Base-by-base conservation (phyloP, 2,797 vertebrate genomes). In the Sebastiscus albofasciatus region DNA sequence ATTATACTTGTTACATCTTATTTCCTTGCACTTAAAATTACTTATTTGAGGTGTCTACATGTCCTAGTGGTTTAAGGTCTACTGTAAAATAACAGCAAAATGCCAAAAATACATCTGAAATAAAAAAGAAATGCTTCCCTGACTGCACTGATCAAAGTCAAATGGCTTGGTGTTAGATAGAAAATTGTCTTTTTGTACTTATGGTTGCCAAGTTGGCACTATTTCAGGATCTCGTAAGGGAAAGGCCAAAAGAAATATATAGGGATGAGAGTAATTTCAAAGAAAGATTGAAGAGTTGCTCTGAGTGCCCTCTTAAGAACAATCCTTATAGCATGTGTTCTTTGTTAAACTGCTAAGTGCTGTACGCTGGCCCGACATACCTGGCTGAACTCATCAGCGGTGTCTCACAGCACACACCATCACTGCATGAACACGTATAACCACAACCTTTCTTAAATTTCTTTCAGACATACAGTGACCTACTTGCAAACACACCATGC, bases 381-480 rank as follows among this genome's bases (percentile, higher is more conserved):
- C 33, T 33, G 24, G 26, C 31, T 26, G 52, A 64, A 67, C 36
- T 36, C 27, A 8, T 29, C 11, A 12, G 33, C 36, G 12, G 26
- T 52, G 39, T 65, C 56, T 76, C 16, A 13, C 55, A 34, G 8
- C 22, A 33, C 36, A 46, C 49, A 22, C 31, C 14, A 2, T 64
- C 20, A 56, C 11, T 27, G 16, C 29, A 52, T 24, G 33, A 55
- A 67, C 65, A 66, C 4, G 2, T 13, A 8, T 3, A 58, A 29
- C 61, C 52, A 22, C 11, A 49, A 18, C 26, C 46, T 22, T 33
- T 54, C 49, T 22, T 26, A 12, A n/a, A 29, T 67, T 22, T 61
- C n/a, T 55, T 27, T 46, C 24, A 46, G 76, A 58, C 68, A 26
- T 61, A 20, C 65, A 22, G 8, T 81, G 72, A 81, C 77, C 33